Percentiles rank a stretch among this genome's conserved stretches.
These are phyloP conservation scores for Branchinecta lynchi DNA, from an alignment of 1,140 invertebrate species.

Conservation along the genomic window DNA sequence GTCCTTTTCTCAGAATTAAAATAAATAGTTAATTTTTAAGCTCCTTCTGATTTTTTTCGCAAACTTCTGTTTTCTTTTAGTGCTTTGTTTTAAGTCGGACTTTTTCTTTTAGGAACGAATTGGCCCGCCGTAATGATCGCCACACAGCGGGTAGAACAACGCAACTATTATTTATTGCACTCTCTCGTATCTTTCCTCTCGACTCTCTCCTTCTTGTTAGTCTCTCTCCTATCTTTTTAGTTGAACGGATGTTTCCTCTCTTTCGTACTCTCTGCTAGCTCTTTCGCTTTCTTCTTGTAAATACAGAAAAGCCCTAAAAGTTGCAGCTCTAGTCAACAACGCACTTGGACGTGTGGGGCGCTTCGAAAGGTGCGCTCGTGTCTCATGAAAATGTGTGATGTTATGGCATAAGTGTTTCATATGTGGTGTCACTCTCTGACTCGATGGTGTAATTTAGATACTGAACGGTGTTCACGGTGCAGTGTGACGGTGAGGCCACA, in stretches of 20 bases:
- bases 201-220: slow-evolving; percentile 10
- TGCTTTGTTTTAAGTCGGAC: no score
- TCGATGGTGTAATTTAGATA: slow-evolving; percentile 10
- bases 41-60: no score
- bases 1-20: no score
- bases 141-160: not conserved
- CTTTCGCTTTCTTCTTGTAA: not conserved
- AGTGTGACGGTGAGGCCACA: slow-evolving; percentile 1
- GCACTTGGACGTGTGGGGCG: not conserved
- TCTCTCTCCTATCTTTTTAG: slow-evolving; percentile 7
- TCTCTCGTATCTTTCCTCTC: not conserved
- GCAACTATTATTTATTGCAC: not conserved
- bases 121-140: not conserved
- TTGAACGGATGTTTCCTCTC: not conserved
- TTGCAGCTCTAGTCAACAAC: not conserved
- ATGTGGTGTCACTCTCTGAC: slow-evolving; percentile 10
- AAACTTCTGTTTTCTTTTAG: no score
- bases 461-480: not conserved
- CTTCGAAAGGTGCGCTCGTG: not conserved
- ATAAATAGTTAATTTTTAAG: no score
- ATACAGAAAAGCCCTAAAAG: not conserved
- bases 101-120: not conserved
- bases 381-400: not conserved
- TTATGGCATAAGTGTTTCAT: slow-evolving; percentile 9
- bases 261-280: not conserved